Percentiles rank a stretch among this genome's conserved stretches.
Conservation (phyloP, 2,113 vertebrate species). For the Muntiacus muntjak region DNA sequence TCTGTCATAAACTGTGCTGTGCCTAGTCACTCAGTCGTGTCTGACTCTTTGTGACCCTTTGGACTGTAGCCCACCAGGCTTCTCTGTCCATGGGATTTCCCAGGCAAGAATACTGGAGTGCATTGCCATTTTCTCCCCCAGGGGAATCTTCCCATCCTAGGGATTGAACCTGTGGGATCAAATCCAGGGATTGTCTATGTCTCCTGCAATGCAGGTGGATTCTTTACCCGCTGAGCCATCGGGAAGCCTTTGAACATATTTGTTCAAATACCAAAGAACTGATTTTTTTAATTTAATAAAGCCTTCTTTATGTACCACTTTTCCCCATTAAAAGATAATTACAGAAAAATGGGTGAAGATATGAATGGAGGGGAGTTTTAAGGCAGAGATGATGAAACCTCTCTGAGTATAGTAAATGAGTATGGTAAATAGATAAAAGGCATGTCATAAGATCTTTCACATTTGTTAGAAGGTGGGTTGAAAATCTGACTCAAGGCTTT, state of each 20-base stretch:
- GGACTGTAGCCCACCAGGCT: background rate
- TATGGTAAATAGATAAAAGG: background rate
- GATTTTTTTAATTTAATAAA: background rate
- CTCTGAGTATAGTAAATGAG: background rate
- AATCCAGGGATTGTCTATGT: background rate
- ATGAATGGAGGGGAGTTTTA: background rate
- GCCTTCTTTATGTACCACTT: background rate
- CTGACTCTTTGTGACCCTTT: background rate
- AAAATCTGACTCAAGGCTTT: background rate
- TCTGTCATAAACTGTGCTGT: background rate
- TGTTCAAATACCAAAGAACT: background rate
- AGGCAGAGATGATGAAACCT: background rate
- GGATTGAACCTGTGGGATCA: background rate
- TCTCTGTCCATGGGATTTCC: background rate
- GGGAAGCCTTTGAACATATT: background rate
- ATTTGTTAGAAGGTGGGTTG: background rate
- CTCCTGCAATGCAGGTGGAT: background rate
- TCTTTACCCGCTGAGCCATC: background rate
- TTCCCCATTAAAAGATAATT: background rate
- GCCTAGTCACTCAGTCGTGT: background rate
- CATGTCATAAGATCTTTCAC: background rate
- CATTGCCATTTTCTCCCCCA: background rate
- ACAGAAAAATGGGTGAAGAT: background rate
- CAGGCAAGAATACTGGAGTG: background rate
- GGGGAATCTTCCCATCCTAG: background rate